Conservation (phyloP, 2,888 invertebrate genomes). For the Epistrophe eligans region DNA sequence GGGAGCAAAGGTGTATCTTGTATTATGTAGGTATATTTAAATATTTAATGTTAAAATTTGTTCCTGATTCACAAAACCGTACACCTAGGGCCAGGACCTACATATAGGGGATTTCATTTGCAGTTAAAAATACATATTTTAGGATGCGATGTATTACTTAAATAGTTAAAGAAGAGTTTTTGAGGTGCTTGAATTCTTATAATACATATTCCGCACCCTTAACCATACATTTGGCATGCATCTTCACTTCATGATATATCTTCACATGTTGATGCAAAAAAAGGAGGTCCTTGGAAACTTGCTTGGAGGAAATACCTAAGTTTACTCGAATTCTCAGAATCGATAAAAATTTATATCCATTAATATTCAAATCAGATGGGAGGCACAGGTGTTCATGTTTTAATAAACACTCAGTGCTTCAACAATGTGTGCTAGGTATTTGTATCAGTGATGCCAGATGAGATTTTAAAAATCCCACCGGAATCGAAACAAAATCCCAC, state of each 20-base stretch:
- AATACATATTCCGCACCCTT: neutral
- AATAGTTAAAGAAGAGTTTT: neutral
- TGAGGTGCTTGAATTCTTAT: neutral
- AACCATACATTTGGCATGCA: neutral
- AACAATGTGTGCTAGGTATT: neutral
- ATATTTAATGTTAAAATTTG: conserved; percentile 53
- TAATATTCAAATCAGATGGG: conserved; percentile 40
- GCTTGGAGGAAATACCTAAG: neutral
- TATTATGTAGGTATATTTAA: no score
- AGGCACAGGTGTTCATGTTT: conserved; percentile 1
- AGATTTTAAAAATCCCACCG: no score
- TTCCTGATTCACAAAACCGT: neutral
- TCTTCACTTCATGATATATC: neutral
- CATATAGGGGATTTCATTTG: conserved; percentile 26
- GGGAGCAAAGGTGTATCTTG: neutral
- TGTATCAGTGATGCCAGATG: no score
- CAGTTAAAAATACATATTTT: conserved; percentile 4
- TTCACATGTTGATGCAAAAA: neutral
- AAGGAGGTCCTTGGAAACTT: neutral
- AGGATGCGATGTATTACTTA: conserved; percentile 17
- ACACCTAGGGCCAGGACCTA: neutral
- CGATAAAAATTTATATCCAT: conserved; percentile 21
- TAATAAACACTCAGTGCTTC: neutral
- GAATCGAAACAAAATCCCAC: no score
- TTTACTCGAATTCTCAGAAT: neutral